A percentile compares a stretch with the other conserved stretches of the same genome.
These are phyloP conservation scores for Hemicrepidius hirtus DNA, from an alignment of 2,888 invertebrate genomes.

Conservation along the genomic window DNA sequence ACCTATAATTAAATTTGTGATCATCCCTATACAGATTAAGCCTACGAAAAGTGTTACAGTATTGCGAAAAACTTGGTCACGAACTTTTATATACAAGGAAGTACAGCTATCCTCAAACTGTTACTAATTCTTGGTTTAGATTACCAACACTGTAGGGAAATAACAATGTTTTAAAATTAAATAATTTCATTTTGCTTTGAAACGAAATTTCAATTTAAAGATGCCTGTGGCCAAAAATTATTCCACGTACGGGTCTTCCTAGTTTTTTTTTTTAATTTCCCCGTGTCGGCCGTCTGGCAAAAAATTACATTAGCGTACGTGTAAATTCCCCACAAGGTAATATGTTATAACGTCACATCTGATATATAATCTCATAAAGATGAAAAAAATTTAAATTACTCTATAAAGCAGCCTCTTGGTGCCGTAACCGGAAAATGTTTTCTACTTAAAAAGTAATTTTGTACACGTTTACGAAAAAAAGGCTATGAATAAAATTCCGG, in stretches of 20 bases:
- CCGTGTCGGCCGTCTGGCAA: neutral
- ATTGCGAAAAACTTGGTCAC: no score
- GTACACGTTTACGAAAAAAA: conserved; percentile 15
- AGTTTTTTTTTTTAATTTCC: conserved; percentile 11
- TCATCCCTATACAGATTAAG: no score
- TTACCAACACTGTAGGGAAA: no score
- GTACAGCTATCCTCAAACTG: no score
- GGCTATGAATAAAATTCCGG: conserved; percentile 3
- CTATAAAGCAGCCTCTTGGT: conserved; percentile 23
- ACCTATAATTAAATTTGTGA: no score
- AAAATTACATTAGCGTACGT: conserved; percentile 14
- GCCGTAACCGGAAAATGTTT: conserved; percentile 28
- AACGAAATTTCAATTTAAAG: conserved; percentile 3
- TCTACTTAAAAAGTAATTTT: conserved; percentile 22
- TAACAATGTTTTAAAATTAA: neutral
- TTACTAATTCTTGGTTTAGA: no score
- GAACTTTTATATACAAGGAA: no score
- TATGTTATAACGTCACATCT: conserved; percentile 21
- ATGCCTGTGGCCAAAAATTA: neutral
- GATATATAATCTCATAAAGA: conserved; percentile 11
- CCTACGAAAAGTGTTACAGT: no score
- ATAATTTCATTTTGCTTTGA: neutral
- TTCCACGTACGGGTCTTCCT: conserved; percentile 13
- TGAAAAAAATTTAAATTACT: conserved; percentile 25
- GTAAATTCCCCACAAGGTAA: conserved; percentile 7